Conservation (phyloP, 2,113 vertebrate genomes). For the Eretmochelys imbricata region DNA sequence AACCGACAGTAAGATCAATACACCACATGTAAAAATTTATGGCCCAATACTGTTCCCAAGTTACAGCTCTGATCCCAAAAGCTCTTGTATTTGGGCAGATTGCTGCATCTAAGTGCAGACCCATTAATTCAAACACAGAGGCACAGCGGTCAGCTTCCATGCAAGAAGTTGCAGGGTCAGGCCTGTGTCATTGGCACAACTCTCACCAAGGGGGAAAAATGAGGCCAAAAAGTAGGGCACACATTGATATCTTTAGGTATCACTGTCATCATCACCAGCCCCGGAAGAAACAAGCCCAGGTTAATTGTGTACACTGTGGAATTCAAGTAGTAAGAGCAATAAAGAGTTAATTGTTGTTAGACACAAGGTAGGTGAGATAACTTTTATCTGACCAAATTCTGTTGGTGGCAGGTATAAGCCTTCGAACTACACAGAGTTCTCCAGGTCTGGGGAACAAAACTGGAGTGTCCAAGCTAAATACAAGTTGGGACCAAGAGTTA, state of each 20-base stretch:
- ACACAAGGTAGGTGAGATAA: background rate
- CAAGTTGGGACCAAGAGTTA: background rate
- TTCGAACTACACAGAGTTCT: background rate
- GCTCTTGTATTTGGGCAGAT: background rate
- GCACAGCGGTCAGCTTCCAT: background rate
- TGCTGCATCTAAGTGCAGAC: background rate
- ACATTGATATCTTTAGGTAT: background rate
- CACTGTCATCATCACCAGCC: background rate
- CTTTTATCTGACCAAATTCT: background rate
- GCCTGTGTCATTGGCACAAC: background rate
- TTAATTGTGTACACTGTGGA: background rate
- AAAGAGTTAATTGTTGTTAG: background rate
- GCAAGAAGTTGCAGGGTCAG: background rate
- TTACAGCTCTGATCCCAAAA: background rate
- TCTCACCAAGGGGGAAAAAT: background rate
- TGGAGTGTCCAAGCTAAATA: background rate
- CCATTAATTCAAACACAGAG: background rate
- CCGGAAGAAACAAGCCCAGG: accelerated
- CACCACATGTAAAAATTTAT: background rate
- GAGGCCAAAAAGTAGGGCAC: background rate
- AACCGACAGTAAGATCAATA: too few relatives aligned
- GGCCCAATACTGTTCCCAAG: background rate
- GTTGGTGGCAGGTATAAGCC: background rate
- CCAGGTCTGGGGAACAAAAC: background rate
- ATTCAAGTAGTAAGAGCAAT: background rate